phyloP scores from a whole-genome alignment of 2,888 invertebrate genomes.

The Pelosia muscerda region DNA sequence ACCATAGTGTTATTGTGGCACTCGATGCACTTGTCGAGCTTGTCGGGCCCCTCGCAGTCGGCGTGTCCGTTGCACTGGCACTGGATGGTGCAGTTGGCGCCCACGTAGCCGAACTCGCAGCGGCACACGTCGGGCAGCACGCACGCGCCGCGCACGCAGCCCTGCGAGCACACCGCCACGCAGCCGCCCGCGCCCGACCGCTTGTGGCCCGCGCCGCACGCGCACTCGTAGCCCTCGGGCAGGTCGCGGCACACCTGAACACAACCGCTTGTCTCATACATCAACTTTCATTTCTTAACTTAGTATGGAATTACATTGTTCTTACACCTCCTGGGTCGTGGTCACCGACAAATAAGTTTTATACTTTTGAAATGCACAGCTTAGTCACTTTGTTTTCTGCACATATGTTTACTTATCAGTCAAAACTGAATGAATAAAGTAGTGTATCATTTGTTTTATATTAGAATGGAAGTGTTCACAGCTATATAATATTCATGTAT shows the following conservation, averaged over 20 bases:
- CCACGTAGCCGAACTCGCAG: conserved; percentile 98
- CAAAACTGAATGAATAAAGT: no score
- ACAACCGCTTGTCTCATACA: not conserved
- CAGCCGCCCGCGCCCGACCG: conserved; percentile 87
- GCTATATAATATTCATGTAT: no score
- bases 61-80: conserved; percentile 98
- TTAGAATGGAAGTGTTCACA: no score
- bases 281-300: not conserved
- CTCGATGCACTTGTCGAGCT: conserved; percentile 92
- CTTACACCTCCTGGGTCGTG: no score
- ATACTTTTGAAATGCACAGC: no score
- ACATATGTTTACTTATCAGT: no score
- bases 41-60: conserved; percentile 95
- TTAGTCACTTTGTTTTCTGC: no score
- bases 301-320: no score
- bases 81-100: conserved; percentile 96
- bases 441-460: no score
- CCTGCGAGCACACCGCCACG: conserved; percentile 93
- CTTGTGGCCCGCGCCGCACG: conserved; percentile 89
- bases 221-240: conserved; percentile 93
- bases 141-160: conserved; percentile 95
- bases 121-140: conserved; percentile 93
- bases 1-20: conserved; percentile 97
- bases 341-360: no score
- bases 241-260: conserved; percentile 92